Conservation (phyloP, 2,888 invertebrate species). For the Drosophila crucigera region DNA sequence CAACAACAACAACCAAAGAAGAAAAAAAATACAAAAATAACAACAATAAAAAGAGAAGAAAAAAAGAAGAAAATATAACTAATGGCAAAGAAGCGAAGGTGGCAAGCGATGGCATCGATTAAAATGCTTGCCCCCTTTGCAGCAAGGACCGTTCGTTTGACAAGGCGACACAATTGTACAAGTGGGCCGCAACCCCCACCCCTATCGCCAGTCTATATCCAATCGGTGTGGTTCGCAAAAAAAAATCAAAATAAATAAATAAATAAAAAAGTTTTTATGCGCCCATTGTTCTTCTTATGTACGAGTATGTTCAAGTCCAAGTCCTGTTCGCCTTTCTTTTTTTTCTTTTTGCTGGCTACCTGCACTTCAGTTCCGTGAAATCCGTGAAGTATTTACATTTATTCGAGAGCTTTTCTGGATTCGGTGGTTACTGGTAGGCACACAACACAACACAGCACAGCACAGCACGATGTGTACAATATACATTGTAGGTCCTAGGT, state of each 20-base stretch:
- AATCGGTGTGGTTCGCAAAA: slow-evolving; percentile 9
- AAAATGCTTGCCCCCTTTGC: slow-evolving; percentile 52
- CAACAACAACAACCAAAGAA: neutral
- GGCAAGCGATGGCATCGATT: slow-evolving; percentile 62
- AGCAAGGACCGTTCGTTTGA: slow-evolving; percentile 57
- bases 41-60: slow-evolving; percentile 3
- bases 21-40: neutral
- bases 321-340: slow-evolving; percentile 52
- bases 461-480: slow-evolving; percentile 10
- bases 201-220: neutral
- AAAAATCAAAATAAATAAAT: slow-evolving; percentile 7
- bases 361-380: slow-evolving; percentile 68
- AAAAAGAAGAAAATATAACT: slow-evolving; percentile 53
- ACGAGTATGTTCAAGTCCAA: slow-evolving; percentile 16
- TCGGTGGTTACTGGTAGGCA: slow-evolving; percentile 8
- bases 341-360: slow-evolving; percentile 52
- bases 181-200: slow-evolving; percentile 14
- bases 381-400: slow-evolving; percentile 72
- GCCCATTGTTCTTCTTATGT: slow-evolving; percentile 65
- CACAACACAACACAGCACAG: neutral
- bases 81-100: slow-evolving; percentile 58
- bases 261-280: slow-evolving; percentile 42
- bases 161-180: slow-evolving; percentile 66
- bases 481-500: slow-evolving; percentile 20
- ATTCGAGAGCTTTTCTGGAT: slow-evolving; percentile 50